Base-by-base conservation (phyloP, 2,113 vertebrate species). In the Zingel zingel region DNA sequence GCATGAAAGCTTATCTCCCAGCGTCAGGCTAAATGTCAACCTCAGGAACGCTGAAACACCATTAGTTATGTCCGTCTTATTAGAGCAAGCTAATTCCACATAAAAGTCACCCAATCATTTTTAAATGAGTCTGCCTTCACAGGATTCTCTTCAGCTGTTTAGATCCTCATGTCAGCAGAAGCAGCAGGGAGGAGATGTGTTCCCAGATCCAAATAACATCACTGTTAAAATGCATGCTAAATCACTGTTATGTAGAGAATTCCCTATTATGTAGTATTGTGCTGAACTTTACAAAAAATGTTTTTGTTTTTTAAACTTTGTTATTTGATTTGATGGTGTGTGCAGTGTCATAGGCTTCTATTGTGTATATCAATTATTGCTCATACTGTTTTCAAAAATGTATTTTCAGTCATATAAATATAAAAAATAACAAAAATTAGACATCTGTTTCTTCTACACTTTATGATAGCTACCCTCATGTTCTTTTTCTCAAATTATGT, bases 11-110 rank as follows among this genome's bases (percentile, higher is more conserved):
- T 90, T 88, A 87, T 93, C 85, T 71, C 74, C 74, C 61, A 77
- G 67, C n/a, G 58, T 83, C 81, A 90, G 81, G 79, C 89, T 91
- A 84, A 90, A 93, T 90, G 86, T 92, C 90, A 92, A 71, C 69
- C 71, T 87, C 61, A 84, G 58, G 67, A 88, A 57, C 7, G 79
- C 59, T 70, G 61, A 71, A 91, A 87, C 73, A 64, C 69, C 82
- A 93, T 93, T 91, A 92, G 83, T 91, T 93, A 83, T 77, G 85
- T 91, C 45, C 14, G 23, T 75, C 74, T 77, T 91, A 88, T 91
- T 90, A 90, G 74, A 83, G 71, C 23, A 19, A 69, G 82, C 64
- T 92, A 91, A 91, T 95, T 93, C 82, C 79, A 86, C 74, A 84
- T 77, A 79, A 85, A 85, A 91, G 71, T 81, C 86, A 79, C 86